Base-by-base conservation (phyloP, 2,797 vertebrate species). In the Diplodus sargus region DNA sequence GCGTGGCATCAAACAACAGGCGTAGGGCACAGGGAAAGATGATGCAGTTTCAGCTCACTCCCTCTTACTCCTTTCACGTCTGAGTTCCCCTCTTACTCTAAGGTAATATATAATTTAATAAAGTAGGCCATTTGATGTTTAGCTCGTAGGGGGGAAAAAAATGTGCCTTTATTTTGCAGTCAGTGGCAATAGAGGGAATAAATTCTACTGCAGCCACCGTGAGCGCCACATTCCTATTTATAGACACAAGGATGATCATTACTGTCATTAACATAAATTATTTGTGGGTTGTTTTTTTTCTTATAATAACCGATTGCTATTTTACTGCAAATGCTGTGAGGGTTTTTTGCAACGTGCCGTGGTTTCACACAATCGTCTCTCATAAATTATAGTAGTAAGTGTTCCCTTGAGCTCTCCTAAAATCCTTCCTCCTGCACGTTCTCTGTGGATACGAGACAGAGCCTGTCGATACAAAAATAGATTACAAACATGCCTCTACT, bases 401-500 rank as follows among this genome's bases (percentile, higher is more conserved):
- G n/a, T 47, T 59, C 69, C 75, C 79, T 57, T 69, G 53, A 79
- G 73, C 48, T 72, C 65, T 66, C 42, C 25, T 22, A 7, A 78
- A 63, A 79, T 66, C 78, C 78, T 34, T 39, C 48, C 47, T 69
- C 79, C 54, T 69, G 52, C 80, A 76, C 60, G 60, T 70, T 68
- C 58, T 68, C 49, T 63, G 49, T 74, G 68, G 77, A 85, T 58
- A 9, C 0, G 8, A 81, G 60, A 78, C 79, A 77, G 42, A 49
- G 57, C 63, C 64, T 64, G 52, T 74, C 4, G 23, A 61, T 67
- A 59, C 42, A 74, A 78, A 87, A 80, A 87, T 84, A 87, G 69
- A 86, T 85, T 83, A 83, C 43, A 64, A 85, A 86, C 62, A 82
- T 47, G 67, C 67, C 64, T 76, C 60, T 22, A 48, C 57, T 82